A percentile compares a stretch with the other conserved stretches of the same genome.
phyloP scores from a whole-genome alignment of 2,113 vertebrate genomes.

The Phaetusa simplex region DNA sequence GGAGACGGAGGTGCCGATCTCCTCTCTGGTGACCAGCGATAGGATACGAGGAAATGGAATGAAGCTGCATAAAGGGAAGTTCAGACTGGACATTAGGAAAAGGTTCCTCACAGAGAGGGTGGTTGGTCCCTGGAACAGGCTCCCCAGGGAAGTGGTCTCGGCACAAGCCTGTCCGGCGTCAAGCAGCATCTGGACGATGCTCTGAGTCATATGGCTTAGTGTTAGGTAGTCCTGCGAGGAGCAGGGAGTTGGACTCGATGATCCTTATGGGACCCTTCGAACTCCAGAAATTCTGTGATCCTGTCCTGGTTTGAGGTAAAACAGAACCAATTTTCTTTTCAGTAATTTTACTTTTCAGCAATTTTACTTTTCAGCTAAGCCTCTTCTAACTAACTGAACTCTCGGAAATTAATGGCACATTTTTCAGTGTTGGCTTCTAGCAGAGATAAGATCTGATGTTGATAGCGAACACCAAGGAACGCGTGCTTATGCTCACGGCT shows the following conservation, averaged over 20 bases:
- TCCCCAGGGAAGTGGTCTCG: not conserved
- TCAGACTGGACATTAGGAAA: not conserved
- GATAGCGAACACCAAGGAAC: too few relatives aligned
- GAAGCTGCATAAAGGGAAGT: not conserved
- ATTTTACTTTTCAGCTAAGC: not conserved
- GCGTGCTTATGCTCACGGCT: too few relatives aligned
- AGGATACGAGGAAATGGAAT: not conserved
- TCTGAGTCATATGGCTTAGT: not conserved
- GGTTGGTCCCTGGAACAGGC: not conserved
- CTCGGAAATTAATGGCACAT: not conserved
- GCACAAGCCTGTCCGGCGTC: not conserved
- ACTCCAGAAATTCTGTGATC: not conserved
- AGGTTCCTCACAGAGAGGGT: not conserved
- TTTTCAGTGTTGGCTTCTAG: too few relatives aligned
- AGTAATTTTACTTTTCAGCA: not conserved
- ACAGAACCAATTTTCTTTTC: not conserved
- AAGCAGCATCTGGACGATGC: fast-evolving
- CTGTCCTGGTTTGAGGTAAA: not conserved
- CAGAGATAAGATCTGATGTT: too few relatives aligned
- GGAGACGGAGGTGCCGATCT: not conserved
- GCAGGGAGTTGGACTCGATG: not conserved
- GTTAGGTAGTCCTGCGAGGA: not conserved
- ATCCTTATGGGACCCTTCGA: not conserved
- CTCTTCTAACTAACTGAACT: not conserved
- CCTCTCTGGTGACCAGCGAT: not conserved